Base-by-base conservation (phyloP, 2,113 vertebrate genomes). In the Plecturocebus donacophilus region DNA sequence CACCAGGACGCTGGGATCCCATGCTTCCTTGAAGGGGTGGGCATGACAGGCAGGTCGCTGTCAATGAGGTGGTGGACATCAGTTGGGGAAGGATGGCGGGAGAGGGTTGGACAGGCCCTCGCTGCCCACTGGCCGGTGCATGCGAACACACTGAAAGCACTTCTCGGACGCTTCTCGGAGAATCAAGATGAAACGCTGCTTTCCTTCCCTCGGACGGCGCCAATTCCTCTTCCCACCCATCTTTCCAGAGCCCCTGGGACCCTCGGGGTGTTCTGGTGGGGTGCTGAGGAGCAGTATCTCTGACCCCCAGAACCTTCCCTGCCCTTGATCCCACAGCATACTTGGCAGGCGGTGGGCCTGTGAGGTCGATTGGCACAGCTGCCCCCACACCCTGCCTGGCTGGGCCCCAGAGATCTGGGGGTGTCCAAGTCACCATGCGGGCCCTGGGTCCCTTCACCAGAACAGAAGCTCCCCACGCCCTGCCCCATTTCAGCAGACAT, bases 361-460 rank as follows among this genome's bases (percentile, higher is more conserved):
- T 95, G 98, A 98, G 97, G 97, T 97, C 98, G 95, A 95, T 81
- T 54, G 87, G 89, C 97, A 96, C 94, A 91, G 84, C 68, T 87
- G 94, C 88, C 91, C 97, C 89, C 79, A 58, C 91, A 61, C 75
- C 81, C 88, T 87, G 85, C 79, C 91, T 38, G 85, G 87, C 91
- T 25, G 70, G 85, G 95, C 23, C 89, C 79, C 35, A 64, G 77
- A 75, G 30, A 40, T 13, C 86, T n/a, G 73, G 75, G 56, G 38
- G 13, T 91, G 20, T 89, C 64, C 30, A 30, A 6, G 32, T 56
- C 45, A 32, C 52, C 47, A 8, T 13, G 16, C 73, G 83, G 47
- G 38, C 35, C 91, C 82, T 81, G 68, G 95, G 56, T 61, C 83
- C 80, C 93, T 35, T 90, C 21, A n/a, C 71, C n/a, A 20, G 79